phyloP scores from a whole-genome alignment of 2,888 invertebrate species.

The Cryptus viduatorius region DNA sequence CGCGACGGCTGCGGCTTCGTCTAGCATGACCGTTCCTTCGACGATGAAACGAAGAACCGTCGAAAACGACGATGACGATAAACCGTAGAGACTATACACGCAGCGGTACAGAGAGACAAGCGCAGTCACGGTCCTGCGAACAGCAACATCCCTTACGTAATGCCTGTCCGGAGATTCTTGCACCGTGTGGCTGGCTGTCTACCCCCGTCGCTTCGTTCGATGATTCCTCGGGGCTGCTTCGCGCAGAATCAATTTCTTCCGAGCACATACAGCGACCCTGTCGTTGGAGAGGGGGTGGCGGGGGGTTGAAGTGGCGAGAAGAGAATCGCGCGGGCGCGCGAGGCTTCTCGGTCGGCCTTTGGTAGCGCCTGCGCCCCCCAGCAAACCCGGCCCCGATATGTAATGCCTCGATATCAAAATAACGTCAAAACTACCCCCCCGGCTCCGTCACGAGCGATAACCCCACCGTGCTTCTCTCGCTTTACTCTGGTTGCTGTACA shows the following conservation, averaged over 20 bases:
- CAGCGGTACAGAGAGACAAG: slow-evolving; percentile 9
- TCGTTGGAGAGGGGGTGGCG: background rate
- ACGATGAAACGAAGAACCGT: background rate
- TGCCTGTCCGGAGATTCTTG: slow-evolving; percentile 61
- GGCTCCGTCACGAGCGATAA: background rate
- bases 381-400: slow-evolving; percentile 56
- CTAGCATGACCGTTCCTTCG: slow-evolving; percentile 62
- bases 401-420: slow-evolving; percentile 71
- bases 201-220: slow-evolving; percentile 69
- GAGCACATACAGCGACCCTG: slow-evolving; percentile 34
- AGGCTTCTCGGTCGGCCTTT: slow-evolving; percentile 33
- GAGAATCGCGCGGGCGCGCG: slow-evolving; percentile 59
- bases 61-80: slow-evolving; percentile 8
- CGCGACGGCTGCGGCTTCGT: slow-evolving; percentile 52
- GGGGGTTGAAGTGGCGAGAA: slow-evolving; percentile 25
- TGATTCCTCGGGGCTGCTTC: slow-evolving; percentile 70
- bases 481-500: slow-evolving; percentile 51
- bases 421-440: slow-evolving; percentile 70
- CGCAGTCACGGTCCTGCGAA: slow-evolving; percentile 60
- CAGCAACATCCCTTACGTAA: slow-evolving; percentile 72
- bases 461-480: slow-evolving; percentile 37
- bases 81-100: background rate
- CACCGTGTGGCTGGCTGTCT: slow-evolving; percentile 61
- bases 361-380: slow-evolving; percentile 59
- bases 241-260: slow-evolving; percentile 82